These are phyloP conservation scores for Montipora efflorescens DNA, from an alignment of 64 coral and sea anemone species.

Conservation along the genomic window DNA sequence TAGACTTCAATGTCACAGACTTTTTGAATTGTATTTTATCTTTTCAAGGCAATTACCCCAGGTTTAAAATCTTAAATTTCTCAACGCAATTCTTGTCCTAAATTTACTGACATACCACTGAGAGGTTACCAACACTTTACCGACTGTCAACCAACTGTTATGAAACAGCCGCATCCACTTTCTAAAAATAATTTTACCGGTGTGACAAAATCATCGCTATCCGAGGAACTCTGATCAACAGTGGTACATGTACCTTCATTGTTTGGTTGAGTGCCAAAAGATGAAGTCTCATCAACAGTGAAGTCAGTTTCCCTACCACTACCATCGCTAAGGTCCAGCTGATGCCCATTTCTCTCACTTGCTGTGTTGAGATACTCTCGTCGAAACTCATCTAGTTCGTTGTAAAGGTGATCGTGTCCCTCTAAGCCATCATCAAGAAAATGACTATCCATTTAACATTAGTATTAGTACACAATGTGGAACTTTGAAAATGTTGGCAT, in stretches of 20 bases:
- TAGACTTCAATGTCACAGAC: too few relatives aligned
- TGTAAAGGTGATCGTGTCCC: neutral
- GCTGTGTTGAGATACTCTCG: slow-evolving; percentile 39
- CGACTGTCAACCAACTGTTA: too few relatives aligned
- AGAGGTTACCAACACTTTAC: too few relatives aligned
- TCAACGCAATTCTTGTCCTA: too few relatives aligned
- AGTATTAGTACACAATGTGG: neutral
- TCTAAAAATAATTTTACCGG: slow-evolving; percentile 20
- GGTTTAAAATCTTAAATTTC: too few relatives aligned
- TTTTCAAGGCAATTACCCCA: too few relatives aligned
- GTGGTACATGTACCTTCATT: neutral
- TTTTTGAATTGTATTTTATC: too few relatives aligned
- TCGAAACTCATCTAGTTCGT: neutral
- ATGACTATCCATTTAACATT: slow-evolving; percentile 15
- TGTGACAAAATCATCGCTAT: neutral
- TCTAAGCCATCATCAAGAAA: slow-evolving; percentile 7
- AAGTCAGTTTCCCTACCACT: slow-evolving; percentile 9
- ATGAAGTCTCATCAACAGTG: neutral
- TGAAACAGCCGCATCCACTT: slow-evolving; percentile 16
- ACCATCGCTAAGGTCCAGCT: neutral
- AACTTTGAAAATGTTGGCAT: neutral
- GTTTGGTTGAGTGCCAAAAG: neutral
- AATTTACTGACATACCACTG: too few relatives aligned
- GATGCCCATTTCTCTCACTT: neutral
- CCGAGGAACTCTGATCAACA: neutral